Evolutionary conservation across 1,140 invertebrate genomes (phyloP), one percentile per base, ranked within the genome.

Genomic region (Bilobella aurantiaca): DNA sequence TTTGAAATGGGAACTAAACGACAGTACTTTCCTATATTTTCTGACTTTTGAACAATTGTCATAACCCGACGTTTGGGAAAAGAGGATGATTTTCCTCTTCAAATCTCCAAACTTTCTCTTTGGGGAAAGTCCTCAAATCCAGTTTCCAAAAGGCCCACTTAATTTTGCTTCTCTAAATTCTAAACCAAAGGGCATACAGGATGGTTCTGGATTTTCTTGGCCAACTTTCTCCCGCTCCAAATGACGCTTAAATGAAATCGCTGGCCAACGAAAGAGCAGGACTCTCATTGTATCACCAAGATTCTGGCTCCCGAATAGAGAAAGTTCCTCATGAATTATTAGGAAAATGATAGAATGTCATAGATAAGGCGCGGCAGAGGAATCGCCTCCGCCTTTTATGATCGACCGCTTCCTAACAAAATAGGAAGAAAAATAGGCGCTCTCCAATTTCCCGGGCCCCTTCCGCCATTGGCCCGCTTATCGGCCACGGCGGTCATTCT

Each of bases 321-420:
- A 66, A 69, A 69, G 64, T 69, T 66, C 23, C 59, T 62, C 59
- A 68, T 71, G 69, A 71, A 68, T 71, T 71, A 71, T 71, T 71
- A 71, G 66, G 34, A 68, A 37, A 60, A 71, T 71, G 69, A 71
- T 71, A 71, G 69, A 71, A 71, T 71, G 68, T 71, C 69, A 71
- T 66, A 71, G 68, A 66, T 71, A 64, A 71, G 58, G 28, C n/a
- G n/a, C n/a, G 58, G 8, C 5, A 66, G 61, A 58, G 62, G 63
- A 71, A 68, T 68, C 65, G 60, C 46, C 63, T 53, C 42, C 25
- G 59, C 64, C 66, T 66, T 71, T 71, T 71, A 71, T 71, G 69
- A 71, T 71, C 68, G 66, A 71, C 67, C 68, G 58, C 66, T 49
- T 66, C 49, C 49, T 23, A 53, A 53, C 49, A 53, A 53, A 53